Percentiles rank a stretch among this genome's conserved stretches.
These are phyloP conservation scores for Rhea americana DNA, from an alignment of 2,113 vertebrate genomes.

Conservation along the genomic window DNA sequence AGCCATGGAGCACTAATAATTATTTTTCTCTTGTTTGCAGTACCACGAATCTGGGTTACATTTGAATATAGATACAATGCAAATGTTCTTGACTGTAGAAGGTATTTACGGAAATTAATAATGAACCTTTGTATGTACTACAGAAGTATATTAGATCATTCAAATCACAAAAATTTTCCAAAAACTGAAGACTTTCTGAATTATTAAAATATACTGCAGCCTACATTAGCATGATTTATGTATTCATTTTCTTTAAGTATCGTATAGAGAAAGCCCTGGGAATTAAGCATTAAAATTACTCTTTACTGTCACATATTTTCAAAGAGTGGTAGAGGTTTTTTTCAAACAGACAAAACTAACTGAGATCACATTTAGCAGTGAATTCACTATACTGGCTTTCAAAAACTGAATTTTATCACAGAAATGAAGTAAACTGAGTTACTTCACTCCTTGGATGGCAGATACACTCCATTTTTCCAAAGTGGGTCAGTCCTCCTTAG, in stretches of 20 bases:
- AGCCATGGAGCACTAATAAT: background rate
- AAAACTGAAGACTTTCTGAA: background rate
- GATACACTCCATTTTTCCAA: no score
- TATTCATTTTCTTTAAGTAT: background rate
- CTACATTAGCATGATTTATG: background rate
- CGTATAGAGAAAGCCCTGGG: background rate
- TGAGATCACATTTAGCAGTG: background rate
- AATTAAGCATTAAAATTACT: background rate
- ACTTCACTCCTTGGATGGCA: background rate
- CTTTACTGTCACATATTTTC: background rate
- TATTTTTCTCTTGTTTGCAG: background rate
- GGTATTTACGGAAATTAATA: background rate
- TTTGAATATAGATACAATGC: background rate
- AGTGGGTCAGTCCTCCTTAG: background rate
- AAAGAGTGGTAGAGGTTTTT: background rate
- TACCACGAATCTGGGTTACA: background rate
- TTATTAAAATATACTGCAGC: background rate
- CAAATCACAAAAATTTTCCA: background rate
- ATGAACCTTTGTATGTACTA: background rate
- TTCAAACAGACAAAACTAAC: background rate
- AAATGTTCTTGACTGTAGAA: background rate
- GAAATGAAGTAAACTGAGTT: background rate
- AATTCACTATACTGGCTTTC: background rate
- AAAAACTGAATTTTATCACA: background rate
- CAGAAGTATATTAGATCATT: background rate